phyloP scores from a whole-genome alignment of 1,140 invertebrate species.

The Megalopta genalis region DNA sequence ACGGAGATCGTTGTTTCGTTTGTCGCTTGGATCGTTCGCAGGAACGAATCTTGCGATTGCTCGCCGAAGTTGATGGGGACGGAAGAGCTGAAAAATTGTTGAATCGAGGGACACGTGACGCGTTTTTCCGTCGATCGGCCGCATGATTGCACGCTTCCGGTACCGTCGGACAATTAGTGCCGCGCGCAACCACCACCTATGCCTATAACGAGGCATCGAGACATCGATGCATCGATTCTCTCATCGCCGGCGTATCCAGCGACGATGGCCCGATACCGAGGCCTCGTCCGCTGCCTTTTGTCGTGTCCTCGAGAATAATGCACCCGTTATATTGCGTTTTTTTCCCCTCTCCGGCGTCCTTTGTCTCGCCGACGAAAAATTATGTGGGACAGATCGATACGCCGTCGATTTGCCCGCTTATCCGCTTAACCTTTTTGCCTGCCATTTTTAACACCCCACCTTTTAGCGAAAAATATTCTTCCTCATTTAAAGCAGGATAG shows the following conservation, averaged over 20 bases:
- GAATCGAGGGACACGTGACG: background rate
- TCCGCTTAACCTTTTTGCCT: too few relatives aligned
- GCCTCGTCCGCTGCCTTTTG: conserved; percentile 5
- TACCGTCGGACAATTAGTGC: conserved; percentile 44
- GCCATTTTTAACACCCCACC: too few relatives aligned
- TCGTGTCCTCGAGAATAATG: conserved; percentile 28
- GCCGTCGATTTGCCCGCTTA: too few relatives aligned
- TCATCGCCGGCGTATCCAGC: conserved; percentile 37
- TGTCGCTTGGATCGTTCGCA: background rate
- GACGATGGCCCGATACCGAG: conserved; percentile 28
- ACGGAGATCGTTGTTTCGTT: background rate
- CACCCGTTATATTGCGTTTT: background rate
- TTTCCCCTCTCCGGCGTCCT: background rate
- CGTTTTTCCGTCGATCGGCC: conserved; percentile 35
- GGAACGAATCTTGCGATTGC: background rate
- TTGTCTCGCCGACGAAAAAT: background rate
- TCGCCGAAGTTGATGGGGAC: too few relatives aligned
- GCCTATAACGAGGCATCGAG: conserved; percentile 28
- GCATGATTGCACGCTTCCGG: conserved; percentile 53
- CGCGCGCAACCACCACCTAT: conserved; percentile 27
- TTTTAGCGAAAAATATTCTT: too few relatives aligned
- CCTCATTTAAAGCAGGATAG: too few relatives aligned
- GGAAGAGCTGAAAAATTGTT: background rate
- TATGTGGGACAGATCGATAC: too few relatives aligned
- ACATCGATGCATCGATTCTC: conserved; percentile 39